Conservation (phyloP, 2,888 invertebrate species). For the Horisme vitalbata region DNA sequence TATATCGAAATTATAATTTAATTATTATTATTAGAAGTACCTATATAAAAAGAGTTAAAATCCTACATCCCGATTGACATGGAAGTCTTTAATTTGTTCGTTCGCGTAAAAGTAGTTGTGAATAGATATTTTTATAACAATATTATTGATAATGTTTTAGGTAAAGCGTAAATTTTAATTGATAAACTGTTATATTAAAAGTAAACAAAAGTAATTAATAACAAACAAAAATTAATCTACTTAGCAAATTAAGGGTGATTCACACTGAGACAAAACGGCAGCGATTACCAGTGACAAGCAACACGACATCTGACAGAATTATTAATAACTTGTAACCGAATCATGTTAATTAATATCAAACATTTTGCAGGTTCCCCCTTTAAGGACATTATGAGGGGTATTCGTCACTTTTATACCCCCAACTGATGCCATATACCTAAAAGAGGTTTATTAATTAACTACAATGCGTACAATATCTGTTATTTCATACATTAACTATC, state of each 20-base stretch:
- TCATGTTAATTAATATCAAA: slow-evolving; percentile 75
- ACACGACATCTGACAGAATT: slow-evolving; percentile 59
- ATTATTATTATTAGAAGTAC: no score
- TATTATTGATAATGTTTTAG: no score
- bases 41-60: no score
- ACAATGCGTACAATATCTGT: slow-evolving; percentile 22
- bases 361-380: slow-evolving; percentile 43
- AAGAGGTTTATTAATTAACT: slow-evolving; percentile 44
- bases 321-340: slow-evolving; percentile 56
- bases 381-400: slow-evolving; percentile 35
- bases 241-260: slow-evolving; percentile 26
- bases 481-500: slow-evolving; percentile 13
- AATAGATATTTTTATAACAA: no score
- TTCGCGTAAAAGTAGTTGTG: no score
- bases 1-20: no score
- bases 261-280: slow-evolving; percentile 54
- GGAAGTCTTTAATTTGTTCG: no score
- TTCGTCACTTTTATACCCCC: slow-evolving; percentile 48
- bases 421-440: slow-evolving; percentile 48
- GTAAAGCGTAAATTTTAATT: no score
- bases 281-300: slow-evolving; percentile 64
- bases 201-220: slow-evolving; percentile 19
- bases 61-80: no score
- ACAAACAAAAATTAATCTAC: slow-evolving; percentile 36
- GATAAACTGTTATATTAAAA: neutral